These are phyloP conservation scores for Harpalus rufipes DNA, from an alignment of 2,888 invertebrate species.

Conservation along the genomic window DNA sequence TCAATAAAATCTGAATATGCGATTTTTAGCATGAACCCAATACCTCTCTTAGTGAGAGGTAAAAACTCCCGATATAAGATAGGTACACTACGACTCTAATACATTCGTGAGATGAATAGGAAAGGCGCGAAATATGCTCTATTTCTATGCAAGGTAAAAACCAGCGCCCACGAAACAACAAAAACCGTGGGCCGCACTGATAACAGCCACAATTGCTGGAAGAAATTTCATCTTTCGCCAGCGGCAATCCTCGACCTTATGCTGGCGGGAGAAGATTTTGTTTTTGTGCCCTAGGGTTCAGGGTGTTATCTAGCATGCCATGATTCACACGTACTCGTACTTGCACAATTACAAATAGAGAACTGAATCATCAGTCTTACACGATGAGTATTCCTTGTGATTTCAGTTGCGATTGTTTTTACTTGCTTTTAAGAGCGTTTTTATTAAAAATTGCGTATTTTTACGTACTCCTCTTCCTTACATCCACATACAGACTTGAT, in stretches of 20 bases:
- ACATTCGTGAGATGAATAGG: neutral
- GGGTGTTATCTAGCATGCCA: conserved; percentile 37
- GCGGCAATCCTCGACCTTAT: conserved; percentile 10
- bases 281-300: conserved; percentile 37
- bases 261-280: conserved; percentile 9
- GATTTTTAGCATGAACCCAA: too few relatives aligned
- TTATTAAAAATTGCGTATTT: too few relatives aligned
- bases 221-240: conserved; percentile 43
- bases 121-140: neutral
- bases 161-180: conserved; percentile 47
- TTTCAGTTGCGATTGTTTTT: neutral
- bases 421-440: neutral
- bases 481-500: too few relatives aligned
- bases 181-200: conserved; percentile 39
- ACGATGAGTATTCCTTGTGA: neutral
- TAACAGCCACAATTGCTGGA: conserved; percentile 36
- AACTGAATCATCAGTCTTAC: neutral
- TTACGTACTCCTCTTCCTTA: too few relatives aligned
- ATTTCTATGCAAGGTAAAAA: conserved; percentile 14
- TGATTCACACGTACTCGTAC: conserved; percentile 48
- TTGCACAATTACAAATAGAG: neutral
- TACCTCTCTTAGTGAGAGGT: too few relatives aligned
- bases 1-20: too few relatives aligned
- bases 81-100: too few relatives aligned
- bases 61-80: too few relatives aligned